A percentile compares a stretch with the other conserved stretches of the same genome.
Conservation (phyloP, 2,113 vertebrate species). For the Miniopterus natalensis region DNA sequence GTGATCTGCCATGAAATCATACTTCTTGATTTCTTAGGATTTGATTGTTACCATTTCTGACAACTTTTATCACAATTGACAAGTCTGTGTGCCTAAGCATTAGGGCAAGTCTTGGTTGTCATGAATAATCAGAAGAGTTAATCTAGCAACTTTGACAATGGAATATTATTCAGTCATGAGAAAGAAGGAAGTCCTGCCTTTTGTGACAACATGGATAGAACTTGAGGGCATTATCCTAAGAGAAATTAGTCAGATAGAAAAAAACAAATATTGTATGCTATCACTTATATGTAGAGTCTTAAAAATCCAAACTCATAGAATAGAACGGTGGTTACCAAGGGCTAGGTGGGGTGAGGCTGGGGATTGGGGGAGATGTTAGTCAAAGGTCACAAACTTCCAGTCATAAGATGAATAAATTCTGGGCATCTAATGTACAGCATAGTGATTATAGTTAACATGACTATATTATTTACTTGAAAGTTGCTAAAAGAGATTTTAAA, state of each 20-base stretch:
- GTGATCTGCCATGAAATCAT: conserved; percentile 12
- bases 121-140: neutral
- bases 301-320: neutral
- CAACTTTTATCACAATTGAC: neutral
- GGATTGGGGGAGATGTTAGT: neutral
- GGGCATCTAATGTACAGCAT: neutral
- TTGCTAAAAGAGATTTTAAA: neutral
- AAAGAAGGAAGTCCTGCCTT: neutral
- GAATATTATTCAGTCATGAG: neutral
- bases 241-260: neutral
- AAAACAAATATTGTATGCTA: neutral
- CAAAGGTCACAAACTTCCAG: neutral
- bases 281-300: neutral
- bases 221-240: neutral
- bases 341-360: neutral
- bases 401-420: neutral
- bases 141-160: neutral
- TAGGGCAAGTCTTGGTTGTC: neutral
- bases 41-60: conserved; percentile 32
- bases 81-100: neutral
- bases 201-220: neutral
- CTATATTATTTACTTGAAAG: neutral
- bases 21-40: neutral
- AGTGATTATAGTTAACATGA: neutral
- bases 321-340: neutral